These are phyloP conservation scores for Pterois miles DNA, from an alignment of 2,797 vertebrate species.

Conservation along the genomic window DNA sequence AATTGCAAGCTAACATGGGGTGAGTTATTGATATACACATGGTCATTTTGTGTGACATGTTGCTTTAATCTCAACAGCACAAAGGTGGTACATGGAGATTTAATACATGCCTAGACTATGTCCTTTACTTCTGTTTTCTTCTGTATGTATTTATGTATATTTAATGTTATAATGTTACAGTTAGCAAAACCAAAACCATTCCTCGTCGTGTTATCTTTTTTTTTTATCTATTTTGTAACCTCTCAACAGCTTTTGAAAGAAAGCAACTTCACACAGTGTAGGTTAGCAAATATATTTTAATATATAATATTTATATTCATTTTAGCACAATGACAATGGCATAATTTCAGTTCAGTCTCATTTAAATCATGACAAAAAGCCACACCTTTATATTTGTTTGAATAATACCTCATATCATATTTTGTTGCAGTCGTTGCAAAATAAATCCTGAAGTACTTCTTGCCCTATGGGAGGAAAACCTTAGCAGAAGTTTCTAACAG, in stretches of 20 bases:
- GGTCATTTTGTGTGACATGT: no score
- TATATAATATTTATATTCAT: constrained; percentile 87
- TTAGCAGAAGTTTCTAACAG: constrained; percentile 67
- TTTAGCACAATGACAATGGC: constrained; percentile 87
- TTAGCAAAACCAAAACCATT: no score
- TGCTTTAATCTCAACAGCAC: no score
- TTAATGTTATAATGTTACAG: no score
- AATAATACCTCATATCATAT: constrained; percentile 53
- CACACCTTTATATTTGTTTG: constrained; percentile 62
- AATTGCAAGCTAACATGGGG: no score
- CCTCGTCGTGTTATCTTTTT: no score
- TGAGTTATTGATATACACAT: no score
- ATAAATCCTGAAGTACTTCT: constrained; percentile 60
- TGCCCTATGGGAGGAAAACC: constrained; percentile 49
- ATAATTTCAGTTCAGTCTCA: constrained; percentile 83
- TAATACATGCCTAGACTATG: no score
- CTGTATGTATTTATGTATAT: no score
- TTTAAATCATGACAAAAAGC: constrained; percentile 83
- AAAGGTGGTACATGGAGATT: no score
- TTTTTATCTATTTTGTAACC: no score
- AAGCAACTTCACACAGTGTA: constrained; percentile 25
- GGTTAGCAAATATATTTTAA: constrained; percentile 90
- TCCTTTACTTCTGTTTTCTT: no score
- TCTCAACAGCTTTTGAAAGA: neutral
- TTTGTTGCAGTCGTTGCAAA: constrained; percentile 66